phyloP scores from a whole-genome alignment of 2,113 vertebrate genomes.

The Hippocampus mohnikei region DNA sequence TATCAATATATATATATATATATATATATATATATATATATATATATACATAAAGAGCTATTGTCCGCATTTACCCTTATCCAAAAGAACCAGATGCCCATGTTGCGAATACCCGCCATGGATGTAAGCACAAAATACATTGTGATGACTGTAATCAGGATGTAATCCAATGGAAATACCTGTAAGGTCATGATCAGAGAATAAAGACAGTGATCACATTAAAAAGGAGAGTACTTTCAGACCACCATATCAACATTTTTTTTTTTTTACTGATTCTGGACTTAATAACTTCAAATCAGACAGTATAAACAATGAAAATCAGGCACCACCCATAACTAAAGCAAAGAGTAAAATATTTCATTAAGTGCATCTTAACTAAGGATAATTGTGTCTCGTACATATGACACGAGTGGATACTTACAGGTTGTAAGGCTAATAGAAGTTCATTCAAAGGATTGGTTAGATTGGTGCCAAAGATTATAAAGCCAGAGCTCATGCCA shows the following conservation, averaged over 20 bases:
- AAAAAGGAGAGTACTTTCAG: not conserved
- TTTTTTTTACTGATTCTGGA: too few species aligned
- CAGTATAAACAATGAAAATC: too few species aligned
- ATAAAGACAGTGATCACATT: not conserved
- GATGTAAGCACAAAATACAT: constrained; percentile 98
- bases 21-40: too few species aligned
- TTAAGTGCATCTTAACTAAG: constrained; percentile 41
- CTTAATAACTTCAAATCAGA: too few species aligned
- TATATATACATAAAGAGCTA: too few species aligned
- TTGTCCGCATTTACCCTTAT: constrained; percentile 77
- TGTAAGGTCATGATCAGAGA: constrained; percentile 43
- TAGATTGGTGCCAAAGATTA: constrained; percentile 93
- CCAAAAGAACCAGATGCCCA: constrained; percentile 99
- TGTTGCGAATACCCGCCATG: constrained; percentile 96
- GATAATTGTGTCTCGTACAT: constrained; percentile 27
- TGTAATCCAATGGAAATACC: constrained; percentile 97
- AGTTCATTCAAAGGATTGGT: constrained; percentile 97
- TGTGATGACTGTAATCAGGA: constrained; percentile 93
- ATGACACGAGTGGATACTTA: constrained; percentile 24
- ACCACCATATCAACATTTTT: not conserved
- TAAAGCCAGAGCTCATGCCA: constrained; percentile 90
- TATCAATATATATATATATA: too few species aligned
- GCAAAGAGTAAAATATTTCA: constrained; percentile 32
- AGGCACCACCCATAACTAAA: constrained; percentile 2
- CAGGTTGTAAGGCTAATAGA: constrained; percentile 87